Evolutionary conservation across 2,113 vertebrate species (phyloP).

Genomic region (Brachirus orientalis): DNA sequence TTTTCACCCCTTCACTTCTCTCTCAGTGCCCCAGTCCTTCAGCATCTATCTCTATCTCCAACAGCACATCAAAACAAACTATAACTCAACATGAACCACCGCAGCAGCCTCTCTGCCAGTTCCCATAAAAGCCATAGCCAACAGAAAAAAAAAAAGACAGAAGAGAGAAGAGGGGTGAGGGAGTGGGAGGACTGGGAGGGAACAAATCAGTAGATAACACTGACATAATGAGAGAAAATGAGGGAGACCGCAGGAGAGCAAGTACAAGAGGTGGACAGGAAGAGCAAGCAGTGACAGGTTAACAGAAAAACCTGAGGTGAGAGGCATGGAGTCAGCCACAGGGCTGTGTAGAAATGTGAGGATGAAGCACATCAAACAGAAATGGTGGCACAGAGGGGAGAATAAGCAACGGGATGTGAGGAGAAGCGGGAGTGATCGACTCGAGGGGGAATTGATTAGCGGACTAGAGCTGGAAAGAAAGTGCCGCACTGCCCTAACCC

Average conservation of each 20-base stretch:
- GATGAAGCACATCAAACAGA: constrained; percentile 47
- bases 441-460: constrained; percentile 73
- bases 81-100: constrained; percentile 66
- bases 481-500: constrained; percentile 48
- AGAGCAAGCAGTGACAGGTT: constrained; percentile 1
- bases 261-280: constrained; percentile 21
- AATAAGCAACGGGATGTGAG: constrained; percentile 10
- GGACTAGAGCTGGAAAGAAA: constrained; percentile 53
- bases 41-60: constrained; percentile 54
- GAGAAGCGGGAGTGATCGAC: constrained; percentile 34
- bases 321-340: not conserved
- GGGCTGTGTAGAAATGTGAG: constrained; percentile 17
- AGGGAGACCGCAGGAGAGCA: constrained; percentile 36
- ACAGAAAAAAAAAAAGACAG: constrained; percentile 1
- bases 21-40: constrained; percentile 30
- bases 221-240: constrained; percentile 65
- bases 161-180: constrained; percentile 30
- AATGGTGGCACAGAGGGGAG: not conserved
- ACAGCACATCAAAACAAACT: constrained; percentile 73
- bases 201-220: constrained; percentile 57
- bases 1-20: constrained; percentile 17
- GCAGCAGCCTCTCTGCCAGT: constrained; percentile 54
- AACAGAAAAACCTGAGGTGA: constrained; percentile 17
- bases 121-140: constrained; percentile 58
- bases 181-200: constrained; percentile 44